Base-by-base conservation (phyloP, 2,888 invertebrate genomes). In the Hymenopus coronatus region DNA sequence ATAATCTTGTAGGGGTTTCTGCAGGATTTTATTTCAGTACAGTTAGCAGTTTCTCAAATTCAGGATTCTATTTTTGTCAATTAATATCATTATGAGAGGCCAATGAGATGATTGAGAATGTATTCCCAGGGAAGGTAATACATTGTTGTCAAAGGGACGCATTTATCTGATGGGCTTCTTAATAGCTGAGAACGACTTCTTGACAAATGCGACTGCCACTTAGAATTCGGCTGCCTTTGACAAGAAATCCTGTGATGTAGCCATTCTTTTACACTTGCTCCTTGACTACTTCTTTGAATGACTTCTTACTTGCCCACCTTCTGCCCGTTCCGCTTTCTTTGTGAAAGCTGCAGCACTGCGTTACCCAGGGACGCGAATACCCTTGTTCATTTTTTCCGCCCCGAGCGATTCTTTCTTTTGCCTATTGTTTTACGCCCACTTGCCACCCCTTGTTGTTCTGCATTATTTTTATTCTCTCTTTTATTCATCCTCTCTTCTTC, bases 391-490 rank as follows among this genome's bases (percentile, higher is more conserved):
- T 87, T 81, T 87, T 70, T 82, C 28, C 87, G 33, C 87, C 82
- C 40, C 81, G 40, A 82, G 87, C 87, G 82, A 87, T 82, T 82
- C 87, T 87, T 87, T 82, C 82, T n/a, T 70, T 70, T 82, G 30
- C 82, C 87, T 28, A 87, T 87, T 87, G 87, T 87, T 82, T 87
- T 82, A 87, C 81, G 33, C 30, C 87, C 81, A 87, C 87, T 87
- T 87, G 82, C 87, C n/a, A 3, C 15, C 54, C 82, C 82, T 27
- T 40, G 25, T 33, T 82, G 82, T 87, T 30, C 82, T 33, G 81
- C 40, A 82, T 33, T 82, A 82, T 87, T 82, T 87, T 87, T 87
- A 82, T 87, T 82, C 87, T 81, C 20, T 28, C 28, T 28, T 81
- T 70, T 30, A 70, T 70, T 54, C 85, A 70, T 70, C 85, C 54